Conservation (phyloP, 2,113 vertebrate genomes). For the Otolemur garnettii region DNA sequence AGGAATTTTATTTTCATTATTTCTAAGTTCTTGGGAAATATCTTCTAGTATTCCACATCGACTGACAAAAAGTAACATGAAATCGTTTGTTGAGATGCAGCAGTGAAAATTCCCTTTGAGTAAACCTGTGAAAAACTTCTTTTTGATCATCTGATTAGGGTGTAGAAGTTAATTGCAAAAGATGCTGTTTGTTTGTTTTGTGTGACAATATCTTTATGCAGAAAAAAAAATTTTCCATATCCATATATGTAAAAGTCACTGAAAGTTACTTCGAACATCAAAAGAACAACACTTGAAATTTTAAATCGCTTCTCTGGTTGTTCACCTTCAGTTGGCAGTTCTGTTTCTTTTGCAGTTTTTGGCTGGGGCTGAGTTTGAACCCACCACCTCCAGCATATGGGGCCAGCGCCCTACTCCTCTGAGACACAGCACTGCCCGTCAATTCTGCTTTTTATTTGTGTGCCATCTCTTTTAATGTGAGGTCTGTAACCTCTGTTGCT, state of each 20-base stretch:
- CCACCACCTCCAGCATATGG: too few species aligned
- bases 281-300: not conserved
- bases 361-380: too few species aligned
- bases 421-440: too few species aligned
- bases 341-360: not conserved
- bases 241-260: not conserved
- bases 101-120: not conserved
- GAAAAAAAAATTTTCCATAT: not conserved
- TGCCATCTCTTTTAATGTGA: not conserved
- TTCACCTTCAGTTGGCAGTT: not conserved
- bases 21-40: conserved; percentile 23
- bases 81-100: not conserved
- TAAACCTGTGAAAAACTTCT: not conserved
- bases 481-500: not conserved
- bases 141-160: not conserved
- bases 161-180: not conserved
- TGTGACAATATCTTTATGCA: not conserved
- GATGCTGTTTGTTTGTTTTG: not conserved
- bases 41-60: not conserved
- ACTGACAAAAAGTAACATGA: not conserved
- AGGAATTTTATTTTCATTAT: conserved; percentile 22
- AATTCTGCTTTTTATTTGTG: not conserved
- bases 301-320: not conserved
- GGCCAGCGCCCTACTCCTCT: too few species aligned
- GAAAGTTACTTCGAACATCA: conserved; percentile 10